Base-by-base conservation (phyloP, 2,797 vertebrate genomes). In the Amphiprion clarkii region DNA sequence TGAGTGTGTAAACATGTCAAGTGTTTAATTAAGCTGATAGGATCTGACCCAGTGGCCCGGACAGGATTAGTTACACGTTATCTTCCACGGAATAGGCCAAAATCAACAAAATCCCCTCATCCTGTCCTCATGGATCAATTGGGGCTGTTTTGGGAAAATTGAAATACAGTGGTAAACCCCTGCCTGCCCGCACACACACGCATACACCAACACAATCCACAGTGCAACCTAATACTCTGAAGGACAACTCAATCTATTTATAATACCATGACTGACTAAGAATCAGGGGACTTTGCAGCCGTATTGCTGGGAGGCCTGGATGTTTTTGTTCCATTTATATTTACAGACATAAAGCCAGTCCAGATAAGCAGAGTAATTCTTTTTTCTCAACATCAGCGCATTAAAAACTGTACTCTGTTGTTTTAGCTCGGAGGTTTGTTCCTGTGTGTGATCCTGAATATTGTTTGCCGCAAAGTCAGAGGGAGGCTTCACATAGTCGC, bases 171-270 rank as follows among this genome's bases (percentile, higher is more conserved):
- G 51, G 44, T 66, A 66, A 67, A 53, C 2, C 42, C 25, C 19
- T 13, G 6, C 25, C 21, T 21, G 10, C 31, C 31, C 17, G 3
- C 54, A 33, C 54, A 55, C 7, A 44, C 27, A 39, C 29, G 33
- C 39, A 57, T n/a, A 68, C 60, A 13, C 53, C 14, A 70, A 66
- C 49, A 79, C 62, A 85, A 79, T 74, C 65, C 53, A 84, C 63
- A 85, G 67, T 83, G 82, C 54, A 85, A 85, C 54, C 5, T 25
- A 81, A 80, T 57, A 67, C 78, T 66, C 27, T 9, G 8, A 78
- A 87, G 71, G 76, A 80, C 68, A 87, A 78, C 64, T 67, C 73
- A 16, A 64, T 83, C 78, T 91, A 87, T 89, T 91, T 87, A 83
- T 89, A 89, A 81, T 48, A 58, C 19, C 9, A 8, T n/a, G 57